Base-by-base conservation (phyloP, 2,888 invertebrate genomes). In the Zhuqinia jingwanae region DNA sequence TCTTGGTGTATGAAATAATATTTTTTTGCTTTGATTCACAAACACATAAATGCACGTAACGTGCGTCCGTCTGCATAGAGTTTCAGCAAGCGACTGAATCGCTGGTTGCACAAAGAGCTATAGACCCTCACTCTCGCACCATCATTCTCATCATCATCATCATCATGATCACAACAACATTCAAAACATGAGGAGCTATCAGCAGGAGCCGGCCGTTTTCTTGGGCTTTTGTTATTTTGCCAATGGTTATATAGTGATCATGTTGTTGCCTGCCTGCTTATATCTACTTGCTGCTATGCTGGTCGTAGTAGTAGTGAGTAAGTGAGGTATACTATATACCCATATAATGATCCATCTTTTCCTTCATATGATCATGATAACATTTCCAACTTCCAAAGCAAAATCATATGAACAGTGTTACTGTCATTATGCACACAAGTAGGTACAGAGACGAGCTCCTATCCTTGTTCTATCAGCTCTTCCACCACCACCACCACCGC, bases 161-260 rank as follows among this genome's bases (percentile, higher is more conserved):
- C 73, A 70, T 79, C 78, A 79, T 73, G 36, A 85, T 60, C 70
- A 85, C 73, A 79, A 78, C 53, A 85, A 79, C 80, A 78, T 79
- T 70, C 70, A 70, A 47, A 25, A 42, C 70, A 73, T 73, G 73
- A 73, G 73, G 53, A 68, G 68, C 58, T 80, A 85, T 85, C 85
- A 85, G 85, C 85, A 80, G 85, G 85, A 82, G 88, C 85, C 82
- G 85, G 88, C 82, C 85, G 78, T 79, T 85, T 70, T 79, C 30
- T 30, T 73, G 30, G 8, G 79, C 65, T 78, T 85, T 85, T 85
- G 82, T 79, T 88, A 76, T 82, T 81, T 63, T 78, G 27, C 36
- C 36, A 36, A 3, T 8, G 8, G 36, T 36, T 36, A 17, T 36
- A 8, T 60, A 15, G 42, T 42, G 17, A 20, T 22, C 42, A 11